Conservation (phyloP, 2,113 vertebrate species). For the Onychorhynchus coronatus region DNA sequence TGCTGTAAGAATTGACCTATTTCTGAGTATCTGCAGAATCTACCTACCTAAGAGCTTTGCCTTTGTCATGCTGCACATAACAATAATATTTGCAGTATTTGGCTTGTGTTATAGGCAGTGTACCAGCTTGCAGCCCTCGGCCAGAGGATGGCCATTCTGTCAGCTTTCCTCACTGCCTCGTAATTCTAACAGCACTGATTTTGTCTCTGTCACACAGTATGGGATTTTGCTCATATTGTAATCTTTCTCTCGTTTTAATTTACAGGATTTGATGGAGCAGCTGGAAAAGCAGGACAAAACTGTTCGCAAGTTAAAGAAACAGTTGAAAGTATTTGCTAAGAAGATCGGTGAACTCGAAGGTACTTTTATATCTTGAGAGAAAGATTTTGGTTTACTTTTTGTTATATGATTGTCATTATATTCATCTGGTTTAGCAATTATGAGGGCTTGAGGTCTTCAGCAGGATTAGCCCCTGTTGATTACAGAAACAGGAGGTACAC, state of each 20-base stretch:
- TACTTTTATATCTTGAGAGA: slow-evolving; percentile 55
- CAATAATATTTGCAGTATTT: neutral
- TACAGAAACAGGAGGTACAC: neutral
- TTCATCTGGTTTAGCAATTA: neutral
- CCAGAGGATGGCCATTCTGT: slow-evolving; percentile 65
- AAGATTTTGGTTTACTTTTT: neutral
- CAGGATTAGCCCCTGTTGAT: neutral
- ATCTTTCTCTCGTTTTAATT: slow-evolving; percentile 24
- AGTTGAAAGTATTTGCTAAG: slow-evolving; percentile 97
- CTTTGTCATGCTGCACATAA: slow-evolving; percentile 59
- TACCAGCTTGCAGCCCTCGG: slow-evolving; percentile 39
- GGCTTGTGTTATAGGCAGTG: slow-evolving; percentile 32
- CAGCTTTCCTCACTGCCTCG: slow-evolving; percentile 39
- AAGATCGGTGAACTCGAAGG: slow-evolving; percentile 98
- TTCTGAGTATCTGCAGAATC: neutral
- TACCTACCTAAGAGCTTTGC: slow-evolving; percentile 24
- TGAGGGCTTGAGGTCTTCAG: neutral
- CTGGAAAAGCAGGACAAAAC: slow-evolving; percentile 98
- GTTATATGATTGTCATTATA: neutral
- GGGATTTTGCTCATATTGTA: neutral
- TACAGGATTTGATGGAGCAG: slow-evolving; percentile 96
- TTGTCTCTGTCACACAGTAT: neutral
- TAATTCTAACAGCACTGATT: slow-evolving; percentile 58
- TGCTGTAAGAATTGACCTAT: neutral
- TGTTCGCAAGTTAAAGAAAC: slow-evolving; percentile 98